Percentiles rank a stretch among this genome's conserved stretches.
Evolutionary conservation across 2,797 vertebrate species (phyloP).

Genomic region (Vireo griseus): DNA sequence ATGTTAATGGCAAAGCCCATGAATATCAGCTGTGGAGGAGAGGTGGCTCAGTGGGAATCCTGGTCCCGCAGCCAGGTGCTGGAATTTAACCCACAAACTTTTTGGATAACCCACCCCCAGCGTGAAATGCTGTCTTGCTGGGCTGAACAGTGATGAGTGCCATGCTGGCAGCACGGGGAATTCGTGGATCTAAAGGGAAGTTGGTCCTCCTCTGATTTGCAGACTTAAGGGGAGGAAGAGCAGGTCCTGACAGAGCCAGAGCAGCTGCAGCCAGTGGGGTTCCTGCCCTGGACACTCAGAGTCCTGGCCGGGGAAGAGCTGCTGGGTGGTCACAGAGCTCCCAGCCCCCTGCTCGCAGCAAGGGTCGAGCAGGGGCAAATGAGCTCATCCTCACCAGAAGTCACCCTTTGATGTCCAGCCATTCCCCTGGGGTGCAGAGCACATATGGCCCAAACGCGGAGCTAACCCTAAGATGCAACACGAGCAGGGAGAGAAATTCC

Average conservation of each 20-base stretch:
- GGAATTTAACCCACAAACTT: rapidly evolving
- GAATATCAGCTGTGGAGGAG: not conserved
- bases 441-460: not conserved
- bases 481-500: constrained; percentile 40
- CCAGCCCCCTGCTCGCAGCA: not conserved
- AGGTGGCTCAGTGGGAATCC: not conserved
- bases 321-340: not conserved
- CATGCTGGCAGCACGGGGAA: not conserved
- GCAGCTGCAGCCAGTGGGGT: not conserved
- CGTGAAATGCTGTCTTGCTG: not conserved
- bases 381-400: constrained; percentile 26
- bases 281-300: not conserved
- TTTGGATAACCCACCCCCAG: not conserved
- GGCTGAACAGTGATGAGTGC: rapidly evolving
- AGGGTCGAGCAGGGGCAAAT: not conserved
- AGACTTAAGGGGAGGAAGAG: not conserved
- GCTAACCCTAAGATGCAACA: constrained; percentile 31
- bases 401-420: not conserved
- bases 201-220: rapidly evolving
- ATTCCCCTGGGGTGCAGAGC: not conserved
- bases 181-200: not conserved
- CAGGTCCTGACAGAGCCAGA: not conserved
- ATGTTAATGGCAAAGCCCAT: not conserved
- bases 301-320: rapidly evolving
- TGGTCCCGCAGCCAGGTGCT: not conserved